Evolutionary conservation across 2,113 vertebrate species (phyloP).

Genomic region (Illadopsis cleaveri): DNA sequence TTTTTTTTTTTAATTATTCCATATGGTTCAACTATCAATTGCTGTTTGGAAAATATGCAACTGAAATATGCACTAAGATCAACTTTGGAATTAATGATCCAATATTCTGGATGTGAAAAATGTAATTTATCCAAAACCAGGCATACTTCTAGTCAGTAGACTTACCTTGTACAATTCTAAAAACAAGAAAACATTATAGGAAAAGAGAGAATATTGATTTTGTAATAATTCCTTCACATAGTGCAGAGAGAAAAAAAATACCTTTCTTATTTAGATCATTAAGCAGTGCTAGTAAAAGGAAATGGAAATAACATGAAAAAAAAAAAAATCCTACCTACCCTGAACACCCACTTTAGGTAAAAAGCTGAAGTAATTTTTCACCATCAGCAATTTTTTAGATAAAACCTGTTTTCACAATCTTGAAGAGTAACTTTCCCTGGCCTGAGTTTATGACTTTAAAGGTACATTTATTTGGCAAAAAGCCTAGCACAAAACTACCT

Average conservation of each 20-base stretch:
- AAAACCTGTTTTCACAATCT: not conserved
- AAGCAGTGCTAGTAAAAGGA: slow-evolving; percentile 57
- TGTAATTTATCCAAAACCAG: slow-evolving; percentile 72
- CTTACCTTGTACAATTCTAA: slow-evolving; percentile 60
- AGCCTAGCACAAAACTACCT: not conserved
- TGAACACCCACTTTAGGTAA: slow-evolving; percentile 47
- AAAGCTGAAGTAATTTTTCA: slow-evolving; percentile 58
- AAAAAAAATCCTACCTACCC: slow-evolving; percentile 61
- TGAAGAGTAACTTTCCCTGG: slow-evolving; percentile 10
- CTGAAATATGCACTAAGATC: not conserved
- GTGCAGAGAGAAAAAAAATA: not conserved
- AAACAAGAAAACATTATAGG: slow-evolving; percentile 54
- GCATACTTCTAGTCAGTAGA: slow-evolving; percentile 56
- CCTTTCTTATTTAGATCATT: slow-evolving; percentile 60
- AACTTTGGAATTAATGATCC: slow-evolving; percentile 7
- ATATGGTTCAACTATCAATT: not conserved
- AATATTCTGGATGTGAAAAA: slow-evolving; percentile 8
- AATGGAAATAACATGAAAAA: slow-evolving; percentile 54
- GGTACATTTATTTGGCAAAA: slow-evolving; percentile 25
- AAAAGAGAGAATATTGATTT: slow-evolving; percentile 66
- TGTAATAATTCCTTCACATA: slow-evolving; percentile 57
- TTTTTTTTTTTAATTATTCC: not conserved
- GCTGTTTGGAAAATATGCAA: not conserved
- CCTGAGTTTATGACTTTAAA: slow-evolving; percentile 17
- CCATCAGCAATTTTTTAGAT: slow-evolving; percentile 29